Evolutionary conservation across 1,140 invertebrate species (phyloP), one percentile per base, ranked within the genome.

Genomic region (Lucilia cuprina): DNA sequence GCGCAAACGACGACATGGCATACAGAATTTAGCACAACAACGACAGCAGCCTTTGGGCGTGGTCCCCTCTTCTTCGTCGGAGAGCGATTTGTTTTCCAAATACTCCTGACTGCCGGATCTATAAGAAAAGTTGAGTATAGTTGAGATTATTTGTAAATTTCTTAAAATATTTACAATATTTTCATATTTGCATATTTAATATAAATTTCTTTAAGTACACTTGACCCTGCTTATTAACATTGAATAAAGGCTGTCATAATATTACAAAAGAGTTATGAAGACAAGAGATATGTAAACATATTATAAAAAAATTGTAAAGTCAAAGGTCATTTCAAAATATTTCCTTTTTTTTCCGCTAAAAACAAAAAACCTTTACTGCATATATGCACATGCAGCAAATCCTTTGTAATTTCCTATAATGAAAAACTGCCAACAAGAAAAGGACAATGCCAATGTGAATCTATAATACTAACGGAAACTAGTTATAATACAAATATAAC

Each of bases 1-100:
- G 9, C 87, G 87, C 5, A 87, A 88, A 0, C 90, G 88, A 10
- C 90, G 89, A 83, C 90, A 91, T 74, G 90, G 90, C 87, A 91
- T 89, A 60, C 88, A 91, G 5, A 91, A 84, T 78, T 83, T 86
- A 35, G 88, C 83, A 80, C 88, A 90, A 75, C 88, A 91, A n/a
- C 88, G 86, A 30, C 88, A 91, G 74, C 85, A 87, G 8, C 90
- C 88, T 0, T 78, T 83, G 8, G 83, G 82, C n/a, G 82, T 21
- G 19, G 83, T n/a, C 13, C 83, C 87, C 13, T 50, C 85, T 21
- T 83, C 86, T 83, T 90, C 86, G 82, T 87, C 86, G 17, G 85
- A 86, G 2, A 49, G 77, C 3, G 21, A 34, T 85, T 86, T 86
- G 5, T 86, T 86, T 82, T 89, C 87, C 17, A 91, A 87, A 70